Evolutionary conservation across 2,797 vertebrate genomes (phyloP).

Genomic region (Micromesistius poutassou): DNA sequence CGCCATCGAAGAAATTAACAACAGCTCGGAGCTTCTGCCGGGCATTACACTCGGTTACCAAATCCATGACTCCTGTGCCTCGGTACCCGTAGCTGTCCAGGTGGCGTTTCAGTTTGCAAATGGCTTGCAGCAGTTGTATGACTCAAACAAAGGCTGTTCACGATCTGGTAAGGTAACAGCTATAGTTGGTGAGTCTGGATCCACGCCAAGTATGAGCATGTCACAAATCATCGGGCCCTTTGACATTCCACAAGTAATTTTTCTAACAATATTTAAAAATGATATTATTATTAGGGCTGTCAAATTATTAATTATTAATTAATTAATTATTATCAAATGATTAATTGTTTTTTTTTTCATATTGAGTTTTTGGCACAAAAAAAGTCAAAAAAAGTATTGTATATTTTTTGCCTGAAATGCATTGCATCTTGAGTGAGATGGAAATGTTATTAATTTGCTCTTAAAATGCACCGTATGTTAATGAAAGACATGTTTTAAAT

Average conservation of each 20-base stretch:
- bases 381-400: too few species aligned
- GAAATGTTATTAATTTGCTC: too few species aligned
- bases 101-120: conserved; percentile 53
- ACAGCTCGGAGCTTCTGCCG: conserved; percentile 55
- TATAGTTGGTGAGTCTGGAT: conserved; percentile 63
- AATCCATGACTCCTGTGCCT: conserved; percentile 59
- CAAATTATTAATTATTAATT: too few species aligned
- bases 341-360: too few species aligned
- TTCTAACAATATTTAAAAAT: too few species aligned
- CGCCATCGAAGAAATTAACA: conserved; percentile 64
- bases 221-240: conserved; percentile 57
- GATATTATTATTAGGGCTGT: too few species aligned
- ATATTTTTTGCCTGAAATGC: too few species aligned
- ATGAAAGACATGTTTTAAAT: too few species aligned
- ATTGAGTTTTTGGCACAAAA: too few species aligned
- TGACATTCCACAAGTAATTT: conserved; percentile 59
- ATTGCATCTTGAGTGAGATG: too few species aligned
- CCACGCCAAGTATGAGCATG: conserved; percentile 65
- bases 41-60: conserved; percentile 55
- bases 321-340: too few species aligned
- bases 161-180: conserved; percentile 38
- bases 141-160: conserved; percentile 28
- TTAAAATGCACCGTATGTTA: too few species aligned
- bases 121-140: conserved; percentile 36
- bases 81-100: conserved; percentile 42